Evolutionary conservation across 2,113 vertebrate species (phyloP).

Genomic region (Callithrix jacchus): DNA sequence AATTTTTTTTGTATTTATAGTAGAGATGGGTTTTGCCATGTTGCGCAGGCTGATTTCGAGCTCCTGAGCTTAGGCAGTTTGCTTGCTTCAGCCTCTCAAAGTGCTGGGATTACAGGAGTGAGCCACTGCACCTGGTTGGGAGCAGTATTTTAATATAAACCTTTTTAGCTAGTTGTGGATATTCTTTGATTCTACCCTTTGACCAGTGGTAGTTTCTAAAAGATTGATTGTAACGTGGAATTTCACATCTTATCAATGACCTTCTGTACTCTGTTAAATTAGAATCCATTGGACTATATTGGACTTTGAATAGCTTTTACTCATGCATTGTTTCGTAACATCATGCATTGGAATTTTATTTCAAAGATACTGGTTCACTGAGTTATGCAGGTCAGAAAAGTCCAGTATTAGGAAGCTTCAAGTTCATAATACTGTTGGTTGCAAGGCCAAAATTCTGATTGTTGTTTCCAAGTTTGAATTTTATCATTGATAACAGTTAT

Average conservation of each 20-base stretch:
- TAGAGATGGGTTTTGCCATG: too few species aligned
- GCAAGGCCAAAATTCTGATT: constrained; percentile 4
- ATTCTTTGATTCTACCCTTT: not conserved
- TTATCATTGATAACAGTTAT: constrained; percentile 30
- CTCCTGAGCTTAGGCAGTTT: too few species aligned
- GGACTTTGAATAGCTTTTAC: constrained; percentile 34
- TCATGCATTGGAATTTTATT: not conserved
- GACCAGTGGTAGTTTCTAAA: constrained; percentile 34
- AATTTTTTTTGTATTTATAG: too few species aligned
- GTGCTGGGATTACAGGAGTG: too few species aligned
- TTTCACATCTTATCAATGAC: not conserved
- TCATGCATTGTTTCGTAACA: constrained; percentile 21
- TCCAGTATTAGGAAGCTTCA: constrained; percentile 3
- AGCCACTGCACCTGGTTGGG: not conserved
- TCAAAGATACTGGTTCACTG: constrained; percentile 37
- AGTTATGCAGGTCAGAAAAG: not conserved
- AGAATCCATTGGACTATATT: not conserved
- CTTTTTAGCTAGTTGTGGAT: constrained; percentile 6
- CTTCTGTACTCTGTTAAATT: constrained; percentile 16
- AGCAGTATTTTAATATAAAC: not conserved
- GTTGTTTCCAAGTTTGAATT: constrained; percentile 37
- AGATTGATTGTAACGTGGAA: not conserved
- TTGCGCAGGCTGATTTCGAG: too few species aligned
- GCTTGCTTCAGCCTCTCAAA: too few species aligned
- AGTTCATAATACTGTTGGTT: not conserved